Base-by-base conservation (phyloP, 92 coral and sea anemone species). In the Paragorgia papillata region DNA sequence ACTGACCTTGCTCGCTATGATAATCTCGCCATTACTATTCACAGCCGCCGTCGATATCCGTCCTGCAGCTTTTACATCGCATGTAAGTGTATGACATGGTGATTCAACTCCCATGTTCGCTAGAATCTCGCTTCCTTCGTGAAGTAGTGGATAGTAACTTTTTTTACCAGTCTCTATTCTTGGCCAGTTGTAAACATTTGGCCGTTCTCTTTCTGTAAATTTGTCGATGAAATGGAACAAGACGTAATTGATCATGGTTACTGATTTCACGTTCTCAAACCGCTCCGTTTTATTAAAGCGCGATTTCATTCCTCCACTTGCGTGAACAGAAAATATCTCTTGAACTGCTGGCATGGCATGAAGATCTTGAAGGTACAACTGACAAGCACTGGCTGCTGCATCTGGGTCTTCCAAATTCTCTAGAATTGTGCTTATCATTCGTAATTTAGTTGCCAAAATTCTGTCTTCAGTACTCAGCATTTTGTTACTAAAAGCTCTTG, bases 11-110 rank as follows among this genome's bases (percentile, higher is more conserved):
- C n/a, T n/a, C n/a, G n/a, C n/a, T n/a, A n/a, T n/a, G n/a, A n/a
- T 29, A 69, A 62, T 29, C 76, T 79, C 54, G 84, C 89, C 97
- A 25, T 37, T 37, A 10, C 43, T 37, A 10, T 37, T 37, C 43
- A 37, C 43, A 37, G 43, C 43, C 43, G 43, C 4, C 4, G 10
- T 10, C 43, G 43, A 37, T 4, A 37, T 4, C 10, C 43, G 43
- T 4, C 6, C 10, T 37, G n/a, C n/a, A n/a, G n/a, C 43, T 37
- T 37, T 37, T 10, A 4, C 43, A 37, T 37, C 43, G 10, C 43
- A 37, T 37, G 10, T 37, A 37, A 37, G 10, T 37, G 43, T 37
- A 10, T 37, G 43, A 37, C 10, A 4, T 4, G 43, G 43, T 4
- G 43, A 4, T 37, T 37, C 43, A 4, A 10, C 43, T 37, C 43